Evolutionary conservation across 2,113 vertebrate genomes (phyloP).

Genomic region (Oxygymnocypris stewartii): DNA sequence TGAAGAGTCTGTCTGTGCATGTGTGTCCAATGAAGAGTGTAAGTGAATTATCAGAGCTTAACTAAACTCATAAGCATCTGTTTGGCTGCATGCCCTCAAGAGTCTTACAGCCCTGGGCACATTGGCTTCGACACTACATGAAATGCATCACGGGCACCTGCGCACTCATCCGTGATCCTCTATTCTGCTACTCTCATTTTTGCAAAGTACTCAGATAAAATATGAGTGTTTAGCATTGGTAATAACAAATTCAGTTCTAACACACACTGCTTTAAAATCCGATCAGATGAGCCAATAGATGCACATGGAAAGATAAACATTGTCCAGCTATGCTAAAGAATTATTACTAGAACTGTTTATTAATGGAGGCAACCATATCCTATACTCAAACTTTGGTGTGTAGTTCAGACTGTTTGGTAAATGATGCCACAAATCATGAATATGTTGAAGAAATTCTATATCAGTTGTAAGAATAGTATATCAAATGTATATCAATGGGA

Average conservation of each 20-base stretch:
- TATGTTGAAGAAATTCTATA: background rate
- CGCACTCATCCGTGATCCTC: conserved; percentile 29
- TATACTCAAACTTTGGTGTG: background rate
- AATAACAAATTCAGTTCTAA: background rate
- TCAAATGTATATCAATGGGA: too few species aligned
- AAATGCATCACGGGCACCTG: conserved; percentile 39
- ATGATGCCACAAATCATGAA: background rate
- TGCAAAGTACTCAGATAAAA: background rate
- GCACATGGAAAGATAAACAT: background rate
- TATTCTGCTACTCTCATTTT: conserved; percentile 28
- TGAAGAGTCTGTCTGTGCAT: conserved; percentile 31
- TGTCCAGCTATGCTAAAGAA: background rate
- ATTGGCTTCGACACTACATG: conserved; percentile 35
- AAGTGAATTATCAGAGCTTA: conserved; percentile 61
- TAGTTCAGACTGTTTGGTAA: background rate
- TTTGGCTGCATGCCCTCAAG: conserved; percentile 52
- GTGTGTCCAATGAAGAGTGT: conserved; percentile 48
- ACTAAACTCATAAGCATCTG: conserved; percentile 64
- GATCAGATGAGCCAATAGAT: background rate
- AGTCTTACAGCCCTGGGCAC: conserved; percentile 38
- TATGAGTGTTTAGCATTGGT: conserved; percentile 14
- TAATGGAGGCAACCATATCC: background rate
- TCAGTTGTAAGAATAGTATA: too few species aligned
- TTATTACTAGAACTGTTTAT: background rate
- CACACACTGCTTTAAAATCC: background rate